These are phyloP conservation scores for Altica lythri DNA, from an alignment of 2,888 invertebrate genomes.

Conservation along the genomic window DNA sequence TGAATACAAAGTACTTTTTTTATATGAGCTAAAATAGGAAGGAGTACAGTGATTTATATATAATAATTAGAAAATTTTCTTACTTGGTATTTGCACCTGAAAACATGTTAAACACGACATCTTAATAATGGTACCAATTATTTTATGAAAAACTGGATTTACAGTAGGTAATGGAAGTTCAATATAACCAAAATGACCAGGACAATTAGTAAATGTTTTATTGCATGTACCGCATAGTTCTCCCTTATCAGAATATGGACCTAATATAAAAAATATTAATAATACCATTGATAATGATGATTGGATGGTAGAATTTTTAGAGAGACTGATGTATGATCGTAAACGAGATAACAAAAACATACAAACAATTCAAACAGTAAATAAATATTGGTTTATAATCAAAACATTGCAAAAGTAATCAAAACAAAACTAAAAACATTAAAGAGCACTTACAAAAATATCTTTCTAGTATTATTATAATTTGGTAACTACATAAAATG, in stretches of 20 bases:
- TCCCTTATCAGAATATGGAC: constrained; percentile 65
- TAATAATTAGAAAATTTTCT: constrained; percentile 17
- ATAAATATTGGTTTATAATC: no score
- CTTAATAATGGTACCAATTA: constrained; percentile 69
- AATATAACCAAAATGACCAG: constrained; percentile 96
- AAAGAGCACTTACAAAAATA: no score
- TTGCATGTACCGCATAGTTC: constrained; percentile 84
- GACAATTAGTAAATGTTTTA: constrained; percentile 69
- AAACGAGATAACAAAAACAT: no score
- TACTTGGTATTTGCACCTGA: constrained; percentile 66
- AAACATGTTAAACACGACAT: constrained; percentile 74
- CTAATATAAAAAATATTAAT: no score
- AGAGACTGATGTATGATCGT: no score
- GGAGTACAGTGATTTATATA: background rate
- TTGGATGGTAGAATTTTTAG: no score
- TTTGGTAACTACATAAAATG: no score
- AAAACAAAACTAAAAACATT: no score
- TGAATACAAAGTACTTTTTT: constrained; percentile 64
- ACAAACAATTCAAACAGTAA: no score
- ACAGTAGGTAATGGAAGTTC: constrained; percentile 85
- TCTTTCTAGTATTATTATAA: no score
- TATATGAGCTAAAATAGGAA: constrained; percentile 50
- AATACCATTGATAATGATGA: no score
- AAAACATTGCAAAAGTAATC: no score
- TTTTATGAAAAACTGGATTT: constrained; percentile 86